These are phyloP conservation scores for Drosophila ezoana DNA, from an alignment of 2,888 invertebrate species.

Conservation along the genomic window DNA sequence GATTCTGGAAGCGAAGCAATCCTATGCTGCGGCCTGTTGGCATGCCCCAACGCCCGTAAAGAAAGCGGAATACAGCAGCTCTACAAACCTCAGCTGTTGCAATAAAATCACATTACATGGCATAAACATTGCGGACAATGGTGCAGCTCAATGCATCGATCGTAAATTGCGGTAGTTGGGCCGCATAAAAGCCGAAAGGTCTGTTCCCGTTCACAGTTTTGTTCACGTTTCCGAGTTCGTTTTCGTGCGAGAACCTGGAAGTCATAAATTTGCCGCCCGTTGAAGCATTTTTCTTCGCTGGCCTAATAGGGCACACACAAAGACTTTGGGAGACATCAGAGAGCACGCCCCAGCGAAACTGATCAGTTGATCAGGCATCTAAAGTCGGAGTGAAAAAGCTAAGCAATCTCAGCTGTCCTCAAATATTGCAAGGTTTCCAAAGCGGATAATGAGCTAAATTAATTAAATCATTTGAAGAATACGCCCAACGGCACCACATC, in stretches of 20 bases:
- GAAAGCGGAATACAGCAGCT: conserved; percentile 50
- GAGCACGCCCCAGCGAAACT: conserved; percentile 27
- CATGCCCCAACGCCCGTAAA: conserved; percentile 62
- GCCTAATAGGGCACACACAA: background rate
- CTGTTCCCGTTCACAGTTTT: conserved; percentile 24
- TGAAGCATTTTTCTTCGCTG: conserved; percentile 16
- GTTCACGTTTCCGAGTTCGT: conserved; percentile 25
- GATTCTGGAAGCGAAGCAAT: conserved; percentile 7
- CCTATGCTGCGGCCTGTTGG: conserved; percentile 11
- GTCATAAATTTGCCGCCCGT: conserved; percentile 66
- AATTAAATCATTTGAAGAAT: no score
- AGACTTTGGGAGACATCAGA: background rate
- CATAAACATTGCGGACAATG: conserved; percentile 75
- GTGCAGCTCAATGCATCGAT: conserved; percentile 74
- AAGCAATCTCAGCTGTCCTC: conserved; percentile 17
- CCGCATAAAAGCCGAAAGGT: conserved; percentile 43
- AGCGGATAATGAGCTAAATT: background rate
- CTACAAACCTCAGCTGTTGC: conserved; percentile 66
- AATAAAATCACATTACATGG: conserved; percentile 66
- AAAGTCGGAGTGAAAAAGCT: background rate
- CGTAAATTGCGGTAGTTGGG: conserved; percentile 74
- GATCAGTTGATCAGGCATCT: conserved; percentile 24
- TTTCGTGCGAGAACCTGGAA: conserved; percentile 59
- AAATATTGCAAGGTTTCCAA: background rate
- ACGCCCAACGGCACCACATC: no score